Conservation (phyloP, 2,797 vertebrate genomes). For the Pogonophryne albipinna region DNA sequence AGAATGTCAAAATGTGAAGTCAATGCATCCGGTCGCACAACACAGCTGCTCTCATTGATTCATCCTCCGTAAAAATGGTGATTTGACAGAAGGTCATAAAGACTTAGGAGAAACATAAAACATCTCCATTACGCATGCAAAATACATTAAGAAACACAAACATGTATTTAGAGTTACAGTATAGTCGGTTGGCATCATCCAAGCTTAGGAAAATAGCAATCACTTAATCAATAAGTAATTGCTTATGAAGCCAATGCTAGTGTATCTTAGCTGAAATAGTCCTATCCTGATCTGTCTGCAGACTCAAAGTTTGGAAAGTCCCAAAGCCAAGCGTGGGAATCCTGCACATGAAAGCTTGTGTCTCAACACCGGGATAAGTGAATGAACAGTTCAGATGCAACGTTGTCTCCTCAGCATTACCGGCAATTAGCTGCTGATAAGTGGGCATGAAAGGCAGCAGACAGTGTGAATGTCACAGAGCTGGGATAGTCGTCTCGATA, state of each 20-base stretch:
- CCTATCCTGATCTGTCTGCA: conserved; percentile 11
- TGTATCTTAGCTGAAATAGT: conserved; percentile 11
- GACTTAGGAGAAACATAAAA: background rate
- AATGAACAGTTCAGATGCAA: conserved; percentile 74
- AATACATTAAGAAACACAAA: background rate
- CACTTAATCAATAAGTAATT: background rate
- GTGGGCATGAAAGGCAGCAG: conserved; percentile 74
- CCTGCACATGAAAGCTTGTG: conserved; percentile 76
- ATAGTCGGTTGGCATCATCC: no score
- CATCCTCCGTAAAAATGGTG: background rate
- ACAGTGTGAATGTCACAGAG: conserved; percentile 63
- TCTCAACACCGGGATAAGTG: conserved; percentile 70
- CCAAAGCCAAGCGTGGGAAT: conserved; percentile 80
- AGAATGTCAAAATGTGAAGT: background rate
- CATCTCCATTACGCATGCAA: background rate
- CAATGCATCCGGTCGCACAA: background rate
- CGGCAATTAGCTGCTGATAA: conserved; percentile 82
- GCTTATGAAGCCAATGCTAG: background rate
- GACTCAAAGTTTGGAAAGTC: conserved; percentile 61
- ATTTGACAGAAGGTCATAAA: no score
- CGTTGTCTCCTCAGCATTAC: conserved; percentile 70
- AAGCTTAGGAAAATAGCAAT: no score
- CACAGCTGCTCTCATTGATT: background rate
- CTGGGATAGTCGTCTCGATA: conserved; percentile 3
- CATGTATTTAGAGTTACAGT: no score